A percentile compares a stretch with the other conserved stretches of the same genome.
These are phyloP conservation scores for Ligdia adustata DNA, from an alignment of 2,888 invertebrate genomes.

Conservation along the genomic window DNA sequence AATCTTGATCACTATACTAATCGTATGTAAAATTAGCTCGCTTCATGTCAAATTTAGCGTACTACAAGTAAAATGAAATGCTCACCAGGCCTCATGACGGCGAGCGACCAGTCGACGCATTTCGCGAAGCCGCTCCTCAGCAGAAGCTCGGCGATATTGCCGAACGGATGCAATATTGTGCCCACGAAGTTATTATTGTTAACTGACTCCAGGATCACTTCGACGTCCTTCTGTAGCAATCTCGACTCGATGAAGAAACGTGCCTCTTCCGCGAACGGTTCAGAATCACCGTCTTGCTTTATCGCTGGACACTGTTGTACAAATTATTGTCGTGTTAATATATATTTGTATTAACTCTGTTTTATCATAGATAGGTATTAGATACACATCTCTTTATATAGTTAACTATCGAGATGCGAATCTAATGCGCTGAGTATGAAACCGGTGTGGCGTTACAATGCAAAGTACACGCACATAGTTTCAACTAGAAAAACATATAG, in stretches of 20 bases:
- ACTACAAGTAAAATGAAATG: conserved; percentile 3
- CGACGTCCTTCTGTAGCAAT: conserved; percentile 92
- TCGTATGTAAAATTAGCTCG: too few species aligned
- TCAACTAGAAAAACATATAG: too few species aligned
- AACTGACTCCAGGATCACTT: conserved; percentile 95
- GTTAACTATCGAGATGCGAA: too few species aligned
- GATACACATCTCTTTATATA: too few species aligned
- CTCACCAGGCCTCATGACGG: conserved; percentile 75
- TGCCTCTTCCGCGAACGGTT: conserved; percentile 93
- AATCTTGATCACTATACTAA: too few species aligned
- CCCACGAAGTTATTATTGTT: conserved; percentile 98
- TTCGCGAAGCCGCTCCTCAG: conserved; percentile 95
- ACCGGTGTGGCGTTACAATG: too few species aligned
- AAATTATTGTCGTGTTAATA: too few species aligned
- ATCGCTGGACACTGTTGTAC: conserved; percentile 88
- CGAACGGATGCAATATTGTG: conserved; percentile 94
- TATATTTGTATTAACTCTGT: too few species aligned
- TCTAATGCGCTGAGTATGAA: too few species aligned
- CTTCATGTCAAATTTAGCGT: too few species aligned
- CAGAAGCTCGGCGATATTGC: conserved; percentile 97
- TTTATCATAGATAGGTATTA: too few species aligned
- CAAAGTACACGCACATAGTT: too few species aligned
- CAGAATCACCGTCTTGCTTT: conserved; percentile 89
- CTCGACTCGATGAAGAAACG: conserved; percentile 96
- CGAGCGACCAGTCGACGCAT: conserved; percentile 85